phyloP scores from a whole-genome alignment of 1,140 invertebrate genomes.

The Venturia canescens region DNA sequence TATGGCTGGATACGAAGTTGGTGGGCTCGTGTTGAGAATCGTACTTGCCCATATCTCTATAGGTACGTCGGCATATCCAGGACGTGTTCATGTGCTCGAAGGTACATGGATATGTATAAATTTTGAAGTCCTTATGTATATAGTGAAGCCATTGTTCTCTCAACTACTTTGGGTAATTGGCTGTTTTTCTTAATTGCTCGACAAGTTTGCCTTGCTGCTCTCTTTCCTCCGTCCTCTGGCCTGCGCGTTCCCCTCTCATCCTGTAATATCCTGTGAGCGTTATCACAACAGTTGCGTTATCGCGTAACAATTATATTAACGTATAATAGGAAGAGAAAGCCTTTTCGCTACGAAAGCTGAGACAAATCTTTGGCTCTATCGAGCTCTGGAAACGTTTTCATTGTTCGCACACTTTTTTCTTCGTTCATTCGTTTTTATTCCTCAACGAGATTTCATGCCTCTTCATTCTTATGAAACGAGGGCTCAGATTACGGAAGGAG shows the following conservation, averaged over 20 bases:
- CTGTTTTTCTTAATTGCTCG: conserved; percentile 66
- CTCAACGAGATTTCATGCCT: no score
- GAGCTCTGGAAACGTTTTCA: background rate
- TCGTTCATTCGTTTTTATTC: no score
- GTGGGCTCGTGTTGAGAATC: conserved; percentile 50
- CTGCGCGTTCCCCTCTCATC: conserved; percentile 3
- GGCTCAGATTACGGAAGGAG: no score
- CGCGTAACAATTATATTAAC: conserved; percentile 15
- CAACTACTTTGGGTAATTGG: conserved; percentile 66
- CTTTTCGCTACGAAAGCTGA: background rate
- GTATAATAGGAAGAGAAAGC: conserved; percentile 16
- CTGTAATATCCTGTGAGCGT: conserved; percentile 1
- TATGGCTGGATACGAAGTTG: conserved; percentile 59
- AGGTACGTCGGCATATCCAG: background rate
- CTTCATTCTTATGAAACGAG: no score
- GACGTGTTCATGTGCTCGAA: background rate
- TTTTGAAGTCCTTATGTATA: background rate
- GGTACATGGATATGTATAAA: background rate
- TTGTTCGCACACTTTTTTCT: background rate
- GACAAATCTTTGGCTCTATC: background rate
- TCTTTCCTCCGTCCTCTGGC: no score
- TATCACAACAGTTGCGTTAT: conserved; percentile 18
- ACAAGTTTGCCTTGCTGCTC: conserved; percentile 51
- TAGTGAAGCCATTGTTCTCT: conserved; percentile 60
- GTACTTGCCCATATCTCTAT: background rate